Conservation (phyloP, 2,113 vertebrate species). For the Indicator maculatus region DNA sequence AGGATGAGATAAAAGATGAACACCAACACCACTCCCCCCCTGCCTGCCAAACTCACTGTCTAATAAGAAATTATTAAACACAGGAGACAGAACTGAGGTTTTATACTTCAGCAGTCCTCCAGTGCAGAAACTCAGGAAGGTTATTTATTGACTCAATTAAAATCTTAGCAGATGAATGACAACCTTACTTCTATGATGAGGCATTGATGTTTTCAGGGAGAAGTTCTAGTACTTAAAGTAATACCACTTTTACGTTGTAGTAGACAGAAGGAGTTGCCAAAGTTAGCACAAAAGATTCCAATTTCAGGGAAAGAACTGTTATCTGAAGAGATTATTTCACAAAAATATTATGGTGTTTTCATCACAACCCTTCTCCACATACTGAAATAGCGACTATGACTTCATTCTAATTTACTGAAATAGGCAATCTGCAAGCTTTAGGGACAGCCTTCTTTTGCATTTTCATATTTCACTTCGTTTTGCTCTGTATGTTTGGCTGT, state of each 20-base stretch:
- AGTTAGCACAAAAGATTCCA: background rate
- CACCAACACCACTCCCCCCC: background rate
- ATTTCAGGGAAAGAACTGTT: background rate
- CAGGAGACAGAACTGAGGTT: background rate
- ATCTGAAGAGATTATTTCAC: background rate
- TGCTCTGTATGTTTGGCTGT: background rate
- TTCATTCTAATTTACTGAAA: background rate
- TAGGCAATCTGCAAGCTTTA: background rate
- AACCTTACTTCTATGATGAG: background rate
- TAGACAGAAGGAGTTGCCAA: background rate
- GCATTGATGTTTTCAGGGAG: background rate
- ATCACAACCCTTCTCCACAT: background rate
- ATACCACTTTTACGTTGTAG: background rate
- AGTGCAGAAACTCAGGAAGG: background rate
- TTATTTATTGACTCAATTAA: constrained; percentile 16
- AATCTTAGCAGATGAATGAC: background rate
- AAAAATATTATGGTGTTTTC: background rate
- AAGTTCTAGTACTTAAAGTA: background rate
- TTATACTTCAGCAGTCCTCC: background rate
- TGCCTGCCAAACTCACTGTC: background rate
- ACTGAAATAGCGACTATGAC: background rate
- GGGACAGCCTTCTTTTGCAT: background rate
- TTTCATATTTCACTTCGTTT: background rate
- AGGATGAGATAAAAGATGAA: background rate
- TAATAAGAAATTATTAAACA: constrained; percentile 6